Percentiles rank a stretch among this genome's conserved stretches.
These are phyloP conservation scores for Hipparchia semele DNA, from an alignment of 2,888 invertebrate genomes.

Conservation along the genomic window DNA sequence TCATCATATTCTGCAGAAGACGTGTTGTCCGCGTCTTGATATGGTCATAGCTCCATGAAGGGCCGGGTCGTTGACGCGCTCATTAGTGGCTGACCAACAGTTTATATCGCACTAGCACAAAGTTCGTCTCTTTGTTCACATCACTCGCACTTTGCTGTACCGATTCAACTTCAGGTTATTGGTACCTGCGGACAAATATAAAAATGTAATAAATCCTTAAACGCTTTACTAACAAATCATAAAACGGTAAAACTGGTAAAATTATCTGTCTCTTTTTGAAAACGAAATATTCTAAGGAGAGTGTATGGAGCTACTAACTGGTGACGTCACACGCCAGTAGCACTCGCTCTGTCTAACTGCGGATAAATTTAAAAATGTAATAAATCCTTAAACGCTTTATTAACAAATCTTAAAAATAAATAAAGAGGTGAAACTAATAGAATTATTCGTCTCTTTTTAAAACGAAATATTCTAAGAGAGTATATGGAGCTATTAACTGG, in stretches of 20 bases:
- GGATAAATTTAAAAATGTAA: not conserved
- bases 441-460: no score
- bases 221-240: no score
- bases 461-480: no score
- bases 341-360: not conserved
- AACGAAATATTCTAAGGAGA: no score
- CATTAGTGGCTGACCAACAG: conserved; percentile 31
- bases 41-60: conserved; percentile 41
- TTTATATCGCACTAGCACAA: not conserved
- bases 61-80: conserved; percentile 21
- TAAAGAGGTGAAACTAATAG: no score
- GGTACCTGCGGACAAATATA: conserved; percentile 5
- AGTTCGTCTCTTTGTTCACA: conserved; percentile 8
- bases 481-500: no score
- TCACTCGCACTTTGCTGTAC: not conserved
- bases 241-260: no score
- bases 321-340: no score
- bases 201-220: not conserved
- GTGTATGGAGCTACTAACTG: no score
- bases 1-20: conserved; percentile 44
- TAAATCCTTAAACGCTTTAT: no score
- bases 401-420: no score
- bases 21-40: conserved; percentile 33
- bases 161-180: not conserved
- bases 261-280: no score